Evolutionary conservation across 2,113 vertebrate genomes (phyloP), one percentile per base, ranked within the genome.

Genomic region (Lepus timidus): DNA sequence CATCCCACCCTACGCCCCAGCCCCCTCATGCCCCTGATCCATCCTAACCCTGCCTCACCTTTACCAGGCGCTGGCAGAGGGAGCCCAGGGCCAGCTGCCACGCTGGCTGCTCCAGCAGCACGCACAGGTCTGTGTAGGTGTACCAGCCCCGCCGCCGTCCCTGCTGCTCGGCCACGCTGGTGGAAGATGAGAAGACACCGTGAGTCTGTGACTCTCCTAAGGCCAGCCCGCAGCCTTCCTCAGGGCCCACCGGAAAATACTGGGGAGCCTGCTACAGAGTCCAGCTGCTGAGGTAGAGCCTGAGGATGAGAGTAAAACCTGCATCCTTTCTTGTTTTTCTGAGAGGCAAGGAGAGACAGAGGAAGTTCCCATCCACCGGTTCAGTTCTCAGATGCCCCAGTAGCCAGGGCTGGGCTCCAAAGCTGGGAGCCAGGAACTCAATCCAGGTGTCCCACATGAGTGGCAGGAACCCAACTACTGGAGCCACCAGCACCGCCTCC

Each of bases 71-170:
- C 97, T 99, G 99, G 97, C 98, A 99, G 97, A 99, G 98, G 68
- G 99, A 98, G 10, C 98, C 96, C 93, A 99, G 97, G 22, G 98
- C 98, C 10, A 99, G 98, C 92, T 98, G 99, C 99, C 99, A 99
- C 5, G 96, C 49, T 0, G 99, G 98, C 94, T 99, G 99, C 96
- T 99, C 99, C 98, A 99, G 98, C 75, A 99, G 98, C 79, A 99
- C 99, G 79, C 99, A 99, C 36, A 99, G 97, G 97, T 99, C 99
- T 0, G 99, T 99, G 98, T 99, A 99, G 44, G 99, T 99, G 90
- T 99, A 99, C 99, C 99, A 99, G 97, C 99, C 99, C 0, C 99
- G 99, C 96, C 98, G 99, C 95, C 98, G 96, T 4, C 99, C 99
- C 98, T 99, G 99, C 85, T 98, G 99, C 97, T 99, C 98, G 1